Evolutionary conservation across 2,113 vertebrate genomes (phyloP), one percentile per base, ranked within the genome.

Genomic region (Telmatochromis sp.): DNA sequence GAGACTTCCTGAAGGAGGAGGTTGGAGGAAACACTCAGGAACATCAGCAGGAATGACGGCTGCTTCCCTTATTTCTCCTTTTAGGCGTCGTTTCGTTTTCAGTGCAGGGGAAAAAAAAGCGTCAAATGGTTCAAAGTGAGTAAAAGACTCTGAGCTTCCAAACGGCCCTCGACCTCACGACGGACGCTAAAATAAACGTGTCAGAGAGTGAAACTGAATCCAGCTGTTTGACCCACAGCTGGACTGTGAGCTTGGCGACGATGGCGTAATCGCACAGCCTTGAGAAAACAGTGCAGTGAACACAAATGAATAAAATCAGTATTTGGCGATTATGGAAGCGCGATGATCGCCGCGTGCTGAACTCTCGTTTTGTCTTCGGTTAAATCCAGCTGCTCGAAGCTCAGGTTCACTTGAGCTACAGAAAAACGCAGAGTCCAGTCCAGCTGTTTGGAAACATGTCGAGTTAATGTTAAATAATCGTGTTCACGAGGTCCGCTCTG

Each of bases 311-410:
- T 65, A 33, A 40, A 68, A 40, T 68, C 11, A 21, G 63, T 1
- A 37, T 68, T 21, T 14, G 10, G 9, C n/a, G 3, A 23, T 71
- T 14, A 14, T 71, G 63, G 35, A 21, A 13, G 35, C 12, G 0
- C n/a, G 1, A 2, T 8, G 7, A 40, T 21, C 2, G 19, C 11
- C 3, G n/a, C 0, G 3, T 21, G 35, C 7, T 8, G 11, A 40
- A 5, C 63, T 14, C 35, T 23, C 1, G 11, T 71, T 1, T 65
- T 0, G 63, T 21, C 19, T 65, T 6, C 0, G 13, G 26, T 58
- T 58, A 65, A 65, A 9, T 57, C 55, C 55, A 57, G 55, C 23
- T 57, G 23, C 55, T 57, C 1, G 1, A 15, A 57, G 55, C 55
- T 57, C 55, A 57, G 23, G 13, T 57, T 57, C 13, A 57, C 1